These are phyloP conservation scores for Strigamia transsilvanica DNA, from an alignment of 2,888 invertebrate genomes.

Conservation along the genomic window DNA sequence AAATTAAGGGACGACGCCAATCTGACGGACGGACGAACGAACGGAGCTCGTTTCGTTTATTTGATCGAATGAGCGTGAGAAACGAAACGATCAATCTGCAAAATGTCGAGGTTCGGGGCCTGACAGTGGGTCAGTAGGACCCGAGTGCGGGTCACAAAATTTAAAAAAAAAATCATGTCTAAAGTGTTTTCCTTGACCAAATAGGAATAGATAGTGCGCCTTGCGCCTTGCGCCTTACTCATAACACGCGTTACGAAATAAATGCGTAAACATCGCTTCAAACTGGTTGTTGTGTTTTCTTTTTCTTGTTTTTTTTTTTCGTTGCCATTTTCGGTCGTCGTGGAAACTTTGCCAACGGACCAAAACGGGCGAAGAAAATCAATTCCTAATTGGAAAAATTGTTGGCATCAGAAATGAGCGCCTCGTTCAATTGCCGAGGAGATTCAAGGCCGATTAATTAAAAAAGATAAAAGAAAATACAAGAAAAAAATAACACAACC, in stretches of 20 bases:
- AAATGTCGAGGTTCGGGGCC: slow-evolving; percentile 8
- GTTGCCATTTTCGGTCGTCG: slow-evolving; percentile 29
- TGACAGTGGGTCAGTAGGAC: slow-evolving; percentile 21
- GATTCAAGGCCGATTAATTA: slow-evolving; percentile 34
- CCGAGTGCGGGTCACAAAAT: slow-evolving; percentile 3
- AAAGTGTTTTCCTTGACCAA: neutral
- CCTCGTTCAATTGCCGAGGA: neutral
- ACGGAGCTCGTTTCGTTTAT: too few relatives aligned
- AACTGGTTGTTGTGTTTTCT: neutral
- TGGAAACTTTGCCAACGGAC: slow-evolving; percentile 35
- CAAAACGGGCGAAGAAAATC: slow-evolving; percentile 21
- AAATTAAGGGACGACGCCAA: neutral
- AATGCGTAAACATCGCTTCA: neutral
- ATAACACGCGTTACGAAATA: neutral
- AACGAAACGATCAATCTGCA: neutral
- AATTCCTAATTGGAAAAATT: slow-evolving; percentile 40
- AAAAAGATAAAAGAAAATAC: too few relatives aligned
- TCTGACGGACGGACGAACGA: neutral
- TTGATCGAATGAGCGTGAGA: slow-evolving; percentile 13
- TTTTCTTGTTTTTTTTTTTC: neutral
- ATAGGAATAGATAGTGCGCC: neutral
- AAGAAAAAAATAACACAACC: too few relatives aligned
- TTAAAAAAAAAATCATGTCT: too few relatives aligned
- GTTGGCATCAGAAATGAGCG: neutral
- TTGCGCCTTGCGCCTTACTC: neutral